phyloP scores from a whole-genome alignment of 2,888 invertebrate species.

The Cylloceria caligata region DNA sequence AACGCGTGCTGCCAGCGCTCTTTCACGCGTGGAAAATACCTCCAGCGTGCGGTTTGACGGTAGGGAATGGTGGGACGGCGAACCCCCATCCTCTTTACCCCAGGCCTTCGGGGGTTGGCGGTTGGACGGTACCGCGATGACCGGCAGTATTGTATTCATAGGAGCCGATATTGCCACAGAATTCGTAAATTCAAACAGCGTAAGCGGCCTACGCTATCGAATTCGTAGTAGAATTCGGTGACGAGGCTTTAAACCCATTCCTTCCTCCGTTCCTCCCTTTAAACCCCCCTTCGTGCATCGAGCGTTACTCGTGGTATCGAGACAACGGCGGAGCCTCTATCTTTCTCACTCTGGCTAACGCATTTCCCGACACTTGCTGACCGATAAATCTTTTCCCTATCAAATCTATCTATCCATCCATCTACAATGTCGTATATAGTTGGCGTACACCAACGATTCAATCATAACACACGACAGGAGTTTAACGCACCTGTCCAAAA shows the following conservation, averaged over 20 bases:
- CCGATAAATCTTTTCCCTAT: slow-evolving; percentile 67
- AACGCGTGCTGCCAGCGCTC: slow-evolving; percentile 59
- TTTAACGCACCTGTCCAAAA: slow-evolving; percentile 63
- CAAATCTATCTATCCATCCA: slow-evolving; percentile 66
- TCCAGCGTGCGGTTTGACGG: slow-evolving; percentile 61
- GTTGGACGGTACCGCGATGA: slow-evolving; percentile 56
- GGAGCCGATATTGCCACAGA: slow-evolving; percentile 66
- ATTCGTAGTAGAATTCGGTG: slow-evolving; percentile 66
- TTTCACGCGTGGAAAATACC: slow-evolving; percentile 64
- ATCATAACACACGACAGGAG: slow-evolving; percentile 57
- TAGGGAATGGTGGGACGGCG: slow-evolving; percentile 27
- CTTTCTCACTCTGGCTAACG: slow-evolving; percentile 51
- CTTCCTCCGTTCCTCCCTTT: not conserved
- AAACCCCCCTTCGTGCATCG: not conserved
- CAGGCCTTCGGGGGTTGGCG: slow-evolving; percentile 10
- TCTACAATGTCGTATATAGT: slow-evolving; percentile 59
- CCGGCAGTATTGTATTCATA: slow-evolving; percentile 68
- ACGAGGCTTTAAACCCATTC: slow-evolving; percentile 64
- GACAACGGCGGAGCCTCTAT: slow-evolving; percentile 47
- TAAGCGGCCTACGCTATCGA: slow-evolving; percentile 63
- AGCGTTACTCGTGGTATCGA: slow-evolving; percentile 11
- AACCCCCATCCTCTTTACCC: slow-evolving; percentile 20
- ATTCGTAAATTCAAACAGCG: slow-evolving; percentile 66
- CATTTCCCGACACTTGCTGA: slow-evolving; percentile 59
- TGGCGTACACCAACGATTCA: slow-evolving; percentile 53